phyloP scores from a whole-genome alignment of 2,113 vertebrate genomes.

The Xyliphius kryptos region DNA sequence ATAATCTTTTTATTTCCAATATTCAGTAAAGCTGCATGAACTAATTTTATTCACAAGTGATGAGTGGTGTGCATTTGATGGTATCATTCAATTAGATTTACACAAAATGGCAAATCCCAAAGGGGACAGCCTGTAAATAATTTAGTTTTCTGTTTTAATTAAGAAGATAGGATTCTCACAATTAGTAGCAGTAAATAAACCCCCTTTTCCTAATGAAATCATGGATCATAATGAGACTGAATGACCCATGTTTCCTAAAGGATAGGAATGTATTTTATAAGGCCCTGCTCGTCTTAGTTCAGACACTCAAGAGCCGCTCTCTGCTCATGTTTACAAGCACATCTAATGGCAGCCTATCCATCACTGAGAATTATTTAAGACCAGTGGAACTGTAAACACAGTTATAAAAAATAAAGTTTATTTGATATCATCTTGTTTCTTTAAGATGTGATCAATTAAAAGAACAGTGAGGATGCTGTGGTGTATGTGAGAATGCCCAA shows the following conservation, averaged over 20 bases:
- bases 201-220: constrained; percentile 32
- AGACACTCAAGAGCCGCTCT: neutral
- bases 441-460: constrained; percentile 29
- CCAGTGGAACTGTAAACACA: constrained; percentile 13
- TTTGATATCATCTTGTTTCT: constrained; percentile 49
- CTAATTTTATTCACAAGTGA: neutral
- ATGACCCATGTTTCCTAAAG: constrained; percentile 20
- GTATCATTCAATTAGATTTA: neutral
- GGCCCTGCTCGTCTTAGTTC: constrained; percentile 14
- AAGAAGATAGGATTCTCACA: constrained; percentile 29
- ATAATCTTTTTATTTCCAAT: neutral
- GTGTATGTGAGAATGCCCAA: constrained; percentile 6
- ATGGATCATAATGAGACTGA: constrained; percentile 21
- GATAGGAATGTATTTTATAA: constrained; percentile 24
- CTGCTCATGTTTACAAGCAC: constrained; percentile 27
- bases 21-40: neutral
- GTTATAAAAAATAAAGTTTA: constrained; percentile 15
- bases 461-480: constrained; percentile 27
- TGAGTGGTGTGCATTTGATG: neutral
- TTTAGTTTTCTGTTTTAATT: constrained; percentile 13
- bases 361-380: constrained; percentile 40
- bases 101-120: constrained; percentile 5
- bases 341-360: constrained; percentile 30
- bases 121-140: constrained; percentile 27
- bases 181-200: constrained; percentile 34